phyloP scores from a whole-genome alignment of 2,113 vertebrate species.

The Phyllostomus discolor region DNA sequence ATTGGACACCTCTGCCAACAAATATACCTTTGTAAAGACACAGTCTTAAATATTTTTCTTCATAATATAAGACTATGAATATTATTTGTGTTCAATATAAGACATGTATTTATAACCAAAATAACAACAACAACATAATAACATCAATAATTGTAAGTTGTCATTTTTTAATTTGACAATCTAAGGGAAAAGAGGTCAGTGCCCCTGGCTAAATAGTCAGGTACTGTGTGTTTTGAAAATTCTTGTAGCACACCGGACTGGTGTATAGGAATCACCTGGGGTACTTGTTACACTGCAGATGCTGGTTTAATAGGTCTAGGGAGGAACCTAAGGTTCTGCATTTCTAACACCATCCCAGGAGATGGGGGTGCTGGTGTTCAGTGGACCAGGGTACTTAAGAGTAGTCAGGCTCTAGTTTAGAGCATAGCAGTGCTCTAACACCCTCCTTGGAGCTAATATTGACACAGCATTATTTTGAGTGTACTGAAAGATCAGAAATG shows the following conservation, averaged over 20 bases:
- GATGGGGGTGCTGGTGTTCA: not conserved
- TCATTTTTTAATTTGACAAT: not conserved
- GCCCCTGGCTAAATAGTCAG: not conserved
- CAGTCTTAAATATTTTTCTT: too few species aligned
- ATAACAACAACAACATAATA: too few species aligned
- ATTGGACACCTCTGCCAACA: too few species aligned
- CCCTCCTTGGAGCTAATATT: not conserved
- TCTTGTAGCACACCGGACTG: not conserved
- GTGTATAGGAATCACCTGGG: not conserved
- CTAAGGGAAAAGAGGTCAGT: not conserved
- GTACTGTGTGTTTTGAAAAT: not conserved
- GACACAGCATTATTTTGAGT: not conserved
- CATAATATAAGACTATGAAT: too few species aligned
- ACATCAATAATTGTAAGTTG: not conserved
- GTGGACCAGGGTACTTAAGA: not conserved
- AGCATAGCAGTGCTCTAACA: not conserved
- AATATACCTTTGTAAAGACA: too few species aligned
- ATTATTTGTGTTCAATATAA: too few species aligned
- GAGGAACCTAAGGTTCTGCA: not conserved
- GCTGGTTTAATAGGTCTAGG: not conserved
- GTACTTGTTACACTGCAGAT: not conserved
- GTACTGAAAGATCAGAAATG: not conserved
- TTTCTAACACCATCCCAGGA: not conserved
- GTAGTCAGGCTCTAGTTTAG: not conserved
- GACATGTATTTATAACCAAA: too few species aligned